Conservation (phyloP, 23 tunicate genomes). For the Corella eumyota region DNA sequence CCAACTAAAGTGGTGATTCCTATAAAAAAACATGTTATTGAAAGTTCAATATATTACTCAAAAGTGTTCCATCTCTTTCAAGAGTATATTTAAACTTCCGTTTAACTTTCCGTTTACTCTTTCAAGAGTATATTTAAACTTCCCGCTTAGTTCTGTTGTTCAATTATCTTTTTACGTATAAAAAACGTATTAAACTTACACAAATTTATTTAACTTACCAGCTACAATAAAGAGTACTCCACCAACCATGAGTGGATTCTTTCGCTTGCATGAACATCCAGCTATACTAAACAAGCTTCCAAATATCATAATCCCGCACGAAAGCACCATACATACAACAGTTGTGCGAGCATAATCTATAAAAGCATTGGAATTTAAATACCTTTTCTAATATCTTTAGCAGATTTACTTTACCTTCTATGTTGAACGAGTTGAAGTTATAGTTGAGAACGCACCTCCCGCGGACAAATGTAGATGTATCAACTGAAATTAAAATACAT, state of each 20-base stretch:
- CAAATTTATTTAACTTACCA: constrained; percentile 5
- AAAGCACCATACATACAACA: constrained; percentile 28
- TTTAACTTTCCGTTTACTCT: too few relatives aligned
- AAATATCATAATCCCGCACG: constrained; percentile 23
- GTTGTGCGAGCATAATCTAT: constrained; percentile 61
- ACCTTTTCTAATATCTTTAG: too few relatives aligned
- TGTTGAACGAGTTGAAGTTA: constrained; percentile 9
- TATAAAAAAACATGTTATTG: not conserved
- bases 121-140: too few relatives aligned
- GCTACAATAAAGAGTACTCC: constrained; percentile 21
- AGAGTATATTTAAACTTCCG: too few relatives aligned
- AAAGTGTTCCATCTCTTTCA: too few relatives aligned
- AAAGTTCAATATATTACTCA: too few relatives aligned
- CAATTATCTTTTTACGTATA: too few relatives aligned
- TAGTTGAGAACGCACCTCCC: constrained; percentile 23
- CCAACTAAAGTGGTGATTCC: constrained; percentile 23
- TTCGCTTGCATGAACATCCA: constrained; percentile 10
- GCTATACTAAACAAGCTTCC: constrained; percentile 17
- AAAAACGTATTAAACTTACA: not conserved
- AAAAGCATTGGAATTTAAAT: too few relatives aligned
- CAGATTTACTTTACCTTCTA: constrained; percentile 14
- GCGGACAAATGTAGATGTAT: not conserved
- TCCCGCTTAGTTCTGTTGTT: too few relatives aligned
- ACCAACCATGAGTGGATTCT: constrained; percentile 5
- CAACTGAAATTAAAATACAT: not conserved